A percentile compares a stretch with the other conserved stretches of the same genome.
Evolutionary conservation across 2,797 vertebrate species (phyloP).

Genomic region (Rhinophrynus dorsalis): DNA sequence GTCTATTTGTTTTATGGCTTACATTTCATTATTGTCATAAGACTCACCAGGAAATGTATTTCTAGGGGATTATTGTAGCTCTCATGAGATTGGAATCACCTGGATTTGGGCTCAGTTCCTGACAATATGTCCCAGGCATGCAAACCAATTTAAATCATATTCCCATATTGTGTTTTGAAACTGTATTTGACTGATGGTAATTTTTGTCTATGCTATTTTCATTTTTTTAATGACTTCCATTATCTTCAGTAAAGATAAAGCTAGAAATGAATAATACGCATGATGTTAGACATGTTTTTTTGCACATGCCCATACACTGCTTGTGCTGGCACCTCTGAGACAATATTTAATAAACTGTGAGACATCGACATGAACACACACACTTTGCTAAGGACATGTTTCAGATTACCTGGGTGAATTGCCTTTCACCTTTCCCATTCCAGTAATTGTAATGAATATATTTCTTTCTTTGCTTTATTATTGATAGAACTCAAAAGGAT

Average conservation of each 20-base stretch:
- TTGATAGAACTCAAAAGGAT: too few relatives aligned
- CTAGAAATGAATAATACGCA: background rate
- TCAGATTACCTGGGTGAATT: background rate
- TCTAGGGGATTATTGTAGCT: slow-evolving; percentile 56
- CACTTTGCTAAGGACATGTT: background rate
- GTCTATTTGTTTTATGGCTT: slow-evolving; percentile 44
- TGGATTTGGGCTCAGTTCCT: slow-evolving; percentile 66
- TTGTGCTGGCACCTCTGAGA: background rate
- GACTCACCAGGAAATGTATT: slow-evolving; percentile 55
- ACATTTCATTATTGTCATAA: slow-evolving; percentile 53
- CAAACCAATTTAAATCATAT: slow-evolving; percentile 41
- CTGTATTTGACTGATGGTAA: slow-evolving; percentile 18
- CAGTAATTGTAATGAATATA: too few relatives aligned
- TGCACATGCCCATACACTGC: background rate
- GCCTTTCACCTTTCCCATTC: too few relatives aligned
- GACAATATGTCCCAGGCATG: slow-evolving; percentile 49
- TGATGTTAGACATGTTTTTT: slow-evolving; percentile 2
- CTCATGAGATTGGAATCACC: slow-evolving; percentile 56
- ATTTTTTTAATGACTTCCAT: slow-evolving; percentile 5
- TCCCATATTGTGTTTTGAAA: slow-evolving; percentile 34
- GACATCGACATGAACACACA: background rate
- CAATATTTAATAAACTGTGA: background rate
- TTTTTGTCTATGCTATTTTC: slow-evolving; percentile 4
- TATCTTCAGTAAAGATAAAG: slow-evolving; percentile 6
- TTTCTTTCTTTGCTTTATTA: too few relatives aligned